Base-by-base conservation (phyloP, 2,888 invertebrate species). In the Drosophila anceps region DNA sequence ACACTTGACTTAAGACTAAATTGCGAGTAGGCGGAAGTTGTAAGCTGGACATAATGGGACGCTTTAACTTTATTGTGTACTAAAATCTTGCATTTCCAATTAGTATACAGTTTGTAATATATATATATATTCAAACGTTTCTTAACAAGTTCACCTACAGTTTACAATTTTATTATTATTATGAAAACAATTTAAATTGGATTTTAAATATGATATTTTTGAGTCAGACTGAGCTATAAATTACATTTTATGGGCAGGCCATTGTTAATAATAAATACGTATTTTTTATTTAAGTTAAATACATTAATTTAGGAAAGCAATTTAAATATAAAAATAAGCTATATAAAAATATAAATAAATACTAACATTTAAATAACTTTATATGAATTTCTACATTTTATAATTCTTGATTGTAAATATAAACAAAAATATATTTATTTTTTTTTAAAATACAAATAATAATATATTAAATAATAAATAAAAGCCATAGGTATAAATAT, bases 21-120 rank as follows among this genome's bases (percentile, higher is more conserved):
- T 5, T 5, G 27, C 44, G 44, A 64, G 78, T 76, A 46, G 76
- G 73, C 51, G 46, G 24, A 27, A 41, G 29, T 46, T 35, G 31
- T 67, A 63, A 63, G 54, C 33, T 29, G 20, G n/a, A 18, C 60
- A 54, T 68, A 68, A 69, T 61, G 41, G 41, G 50, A 18, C 35
- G 15, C 43, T 10, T 54, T 31, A 20, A 37, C 69, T 60, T 61
- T 57, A 54, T 31, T 13, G 46, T 33, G 27, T 33, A n/a, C 20
- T 29, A 29, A 66, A 43, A 35, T 13, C 10, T 33, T 18, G 1
- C 29, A 27, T 57, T 24, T 27, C 10, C 12, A 37, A 53, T 50
- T 50, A 50, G 20, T 33, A 13, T 1, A 20, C 10, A n/a, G 10
- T 1, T 18, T 7, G 48, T 27, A 48, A 48, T 31, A 48, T n/a